Conservation (phyloP, 2,888 invertebrate species). For the Ennomos erosarius region DNA sequence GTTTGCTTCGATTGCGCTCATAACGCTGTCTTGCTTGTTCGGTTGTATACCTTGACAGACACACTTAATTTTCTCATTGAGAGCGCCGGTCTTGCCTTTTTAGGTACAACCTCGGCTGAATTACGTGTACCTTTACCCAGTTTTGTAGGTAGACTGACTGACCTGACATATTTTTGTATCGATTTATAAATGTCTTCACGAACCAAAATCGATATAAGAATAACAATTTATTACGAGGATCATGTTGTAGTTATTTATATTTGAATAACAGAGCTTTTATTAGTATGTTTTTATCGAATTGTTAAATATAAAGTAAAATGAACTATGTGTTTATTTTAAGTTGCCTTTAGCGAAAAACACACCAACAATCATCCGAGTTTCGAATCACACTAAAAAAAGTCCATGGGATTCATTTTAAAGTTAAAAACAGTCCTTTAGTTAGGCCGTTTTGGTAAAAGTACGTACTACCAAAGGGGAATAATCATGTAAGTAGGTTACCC, state of each 20-base stretch:
- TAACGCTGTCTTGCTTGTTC: constrained; percentile 48
- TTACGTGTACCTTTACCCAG: constrained; percentile 76
- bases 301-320: constrained; percentile 31
- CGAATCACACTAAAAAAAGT: not conserved
- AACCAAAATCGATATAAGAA: constrained; percentile 87
- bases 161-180: constrained; percentile 59
- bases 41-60: constrained; percentile 78
- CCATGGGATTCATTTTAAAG: not conserved
- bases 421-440: constrained; percentile 14
- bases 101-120: constrained; percentile 73
- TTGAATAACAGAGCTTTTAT: constrained; percentile 45
- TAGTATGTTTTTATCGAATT: not conserved
- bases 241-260: constrained; percentile 88
- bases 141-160: constrained; percentile 51
- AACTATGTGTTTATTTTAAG: constrained; percentile 36
- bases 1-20: constrained; percentile 73
- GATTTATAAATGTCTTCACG: constrained; percentile 86
- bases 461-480: constrained; percentile 12
- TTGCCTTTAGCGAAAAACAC: constrained; percentile 8
- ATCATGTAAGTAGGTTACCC: constrained; percentile 54
- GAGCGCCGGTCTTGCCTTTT: constrained; percentile 77
- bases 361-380: not conserved
- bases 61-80: constrained; percentile 69
- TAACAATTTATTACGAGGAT: constrained; percentile 88
- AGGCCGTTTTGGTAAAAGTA: constrained; percentile 11